Evolutionary conservation across 2,888 invertebrate species (phyloP).

Genomic region (Buathra laborator): DNA sequence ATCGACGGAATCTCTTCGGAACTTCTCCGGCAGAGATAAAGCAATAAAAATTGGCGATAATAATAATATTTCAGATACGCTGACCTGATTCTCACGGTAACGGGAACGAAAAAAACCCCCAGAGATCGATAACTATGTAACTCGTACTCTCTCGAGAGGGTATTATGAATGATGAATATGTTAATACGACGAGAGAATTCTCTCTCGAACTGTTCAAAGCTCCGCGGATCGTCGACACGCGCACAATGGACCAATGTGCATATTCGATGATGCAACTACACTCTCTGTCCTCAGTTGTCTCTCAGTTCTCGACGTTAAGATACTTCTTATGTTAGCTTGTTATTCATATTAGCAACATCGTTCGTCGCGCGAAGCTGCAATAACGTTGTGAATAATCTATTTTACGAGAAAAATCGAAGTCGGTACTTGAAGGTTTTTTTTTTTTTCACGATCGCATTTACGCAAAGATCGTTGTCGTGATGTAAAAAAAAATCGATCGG

Average conservation of each 20-base stretch:
- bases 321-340: conserved; percentile 83
- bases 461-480: neutral
- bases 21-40: neutral
- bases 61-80: conserved; percentile 36
- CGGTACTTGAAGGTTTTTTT: conserved; percentile 72
- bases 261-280: conserved; percentile 59
- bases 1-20: conserved; percentile 24
- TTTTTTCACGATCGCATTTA: conserved; percentile 2
- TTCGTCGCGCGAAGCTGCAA: conserved; percentile 60
- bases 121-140: conserved; percentile 26
- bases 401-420: conserved; percentile 49
- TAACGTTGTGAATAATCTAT: neutral
- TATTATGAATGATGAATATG: conserved; percentile 47
- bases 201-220: conserved; percentile 51
- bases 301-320: conserved; percentile 76
- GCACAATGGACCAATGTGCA: conserved; percentile 64
- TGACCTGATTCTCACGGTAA: conserved; percentile 62
- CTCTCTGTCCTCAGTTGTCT: conserved; percentile 18
- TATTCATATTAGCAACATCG: conserved; percentile 82
- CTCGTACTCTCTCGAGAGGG: neutral
- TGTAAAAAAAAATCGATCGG: neutral
- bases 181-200: conserved; percentile 36
- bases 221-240: conserved; percentile 54
- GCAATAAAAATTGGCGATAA: conserved; percentile 1
- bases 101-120: neutral